Conservation (phyloP, 2,888 invertebrate genomes). For the Ceramica pisi region DNA sequence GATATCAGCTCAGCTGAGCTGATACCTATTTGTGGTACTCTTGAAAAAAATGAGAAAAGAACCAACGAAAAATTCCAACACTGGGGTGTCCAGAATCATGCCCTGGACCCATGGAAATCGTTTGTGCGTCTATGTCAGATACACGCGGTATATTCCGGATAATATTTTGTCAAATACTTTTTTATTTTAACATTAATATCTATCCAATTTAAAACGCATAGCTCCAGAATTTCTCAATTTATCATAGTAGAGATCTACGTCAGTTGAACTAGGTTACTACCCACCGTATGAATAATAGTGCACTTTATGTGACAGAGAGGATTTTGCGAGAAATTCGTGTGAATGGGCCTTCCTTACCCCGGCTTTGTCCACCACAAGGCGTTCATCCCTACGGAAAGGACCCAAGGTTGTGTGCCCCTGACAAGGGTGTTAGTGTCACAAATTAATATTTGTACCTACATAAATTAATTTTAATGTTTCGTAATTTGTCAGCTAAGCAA, state of each 20-base stretch:
- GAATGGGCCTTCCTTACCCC: conserved; percentile 73
- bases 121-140: too few relatives aligned
- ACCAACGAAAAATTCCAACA: too few relatives aligned
- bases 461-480: conserved; percentile 72
- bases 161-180: neutral
- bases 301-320: conserved; percentile 83
- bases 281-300: conserved; percentile 84
- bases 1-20: too few relatives aligned
- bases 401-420: conserved; percentile 71
- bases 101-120: too few relatives aligned
- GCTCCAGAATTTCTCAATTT: conserved; percentile 75
- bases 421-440: conserved; percentile 77
- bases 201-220: conserved; percentile 59
- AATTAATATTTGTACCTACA: conserved; percentile 75
- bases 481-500: conserved; percentile 61
- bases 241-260: conserved; percentile 80
- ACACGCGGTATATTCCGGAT: conserved; percentile 4
- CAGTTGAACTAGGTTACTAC: conserved; percentile 77
- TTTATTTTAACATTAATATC: conserved; percentile 24
- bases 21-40: too few relatives aligned
- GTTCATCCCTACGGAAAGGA: conserved; percentile 72
- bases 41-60: too few relatives aligned
- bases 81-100: too few relatives aligned
- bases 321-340: conserved; percentile 81
- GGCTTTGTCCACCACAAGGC: conserved; percentile 81